Base-by-base conservation (phyloP, 2,888 invertebrate genomes). In the Diarsia brunnea region DNA sequence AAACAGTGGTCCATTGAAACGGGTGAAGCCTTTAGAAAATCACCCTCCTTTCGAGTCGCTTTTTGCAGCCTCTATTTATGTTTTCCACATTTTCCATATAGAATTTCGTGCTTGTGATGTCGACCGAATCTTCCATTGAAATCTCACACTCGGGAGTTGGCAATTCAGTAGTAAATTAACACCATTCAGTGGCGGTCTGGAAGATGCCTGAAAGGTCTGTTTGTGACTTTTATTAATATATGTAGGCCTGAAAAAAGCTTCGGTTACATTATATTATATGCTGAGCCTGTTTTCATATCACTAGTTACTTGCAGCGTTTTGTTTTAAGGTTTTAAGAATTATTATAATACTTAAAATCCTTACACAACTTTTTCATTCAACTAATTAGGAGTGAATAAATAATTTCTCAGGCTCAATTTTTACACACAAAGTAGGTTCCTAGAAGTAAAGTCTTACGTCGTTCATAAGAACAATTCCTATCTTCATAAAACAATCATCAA, bases 11-110 rank as follows among this genome's bases (percentile, higher is more conserved):
- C 94, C 91, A 95, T 95, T 95, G 95, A 96, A 93, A 94, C 89
- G 91, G 89, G 89, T 92, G 94, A 93, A 94, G 93, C 94, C 96
- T 96, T 95, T 95, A 95, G 91, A 96, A 95, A 95, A 95, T 95
- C 95, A 94, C 95, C 94, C 94, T 93, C 93, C 91, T 93, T 94
- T 94, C 89, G 93, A 93, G 92, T 92, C 91, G 93, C 92, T 94
- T 95, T 93, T 94, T 92, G 92, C 94, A 90, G 91, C 90, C 91
- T 91, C 91, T 93, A 93, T 95, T 95, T 94, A 95, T 94, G 92
- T 94, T 95, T 95, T 93, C 93, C 92, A 94, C 94, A 94, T 95
- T 95, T 95, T 94, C 95, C 95, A 95, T 95, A 94, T 91, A 94
- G 91, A 94, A 94, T 93, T 93, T 93, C 88, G 90, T 88, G 91